A percentile compares a stretch with the other conserved stretches of the same genome.
Evolutionary conservation across 2,113 vertebrate genomes (phyloP).

Genomic region (Scartelaos histophorus): DNA sequence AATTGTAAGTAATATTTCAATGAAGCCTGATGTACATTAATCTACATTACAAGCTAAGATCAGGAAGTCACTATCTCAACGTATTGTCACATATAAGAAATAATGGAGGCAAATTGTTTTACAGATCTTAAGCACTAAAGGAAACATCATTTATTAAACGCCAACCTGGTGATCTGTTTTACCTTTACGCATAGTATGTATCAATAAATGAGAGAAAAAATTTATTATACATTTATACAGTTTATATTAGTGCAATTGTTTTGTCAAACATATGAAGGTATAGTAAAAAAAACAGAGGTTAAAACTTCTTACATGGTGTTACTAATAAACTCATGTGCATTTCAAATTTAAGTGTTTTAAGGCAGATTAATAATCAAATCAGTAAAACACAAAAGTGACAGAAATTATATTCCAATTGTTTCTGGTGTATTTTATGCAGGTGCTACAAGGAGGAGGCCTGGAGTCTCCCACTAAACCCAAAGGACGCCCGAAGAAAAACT

Average conservation of each 20-base stretch:
- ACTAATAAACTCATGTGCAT: background rate
- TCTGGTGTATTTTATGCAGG: constrained; percentile 69
- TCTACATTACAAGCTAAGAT: too few species aligned
- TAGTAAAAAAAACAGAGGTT: background rate
- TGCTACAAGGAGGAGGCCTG: constrained; percentile 93
- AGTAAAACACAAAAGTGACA: background rate
- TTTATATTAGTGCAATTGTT: too few species aligned
- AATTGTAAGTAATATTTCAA: constrained; percentile 86
- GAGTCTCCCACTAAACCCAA: constrained; percentile 98
- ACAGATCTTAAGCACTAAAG: background rate
- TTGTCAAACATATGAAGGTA: too few species aligned
- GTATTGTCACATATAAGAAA: too few species aligned
- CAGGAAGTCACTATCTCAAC: too few species aligned
- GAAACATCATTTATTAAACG: background rate
- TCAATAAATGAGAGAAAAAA: background rate
- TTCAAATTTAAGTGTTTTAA: background rate
- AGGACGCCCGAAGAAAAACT: constrained; percentile 98
- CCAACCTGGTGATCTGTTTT: background rate
- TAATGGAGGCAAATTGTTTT: too few species aligned
- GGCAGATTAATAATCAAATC: background rate
- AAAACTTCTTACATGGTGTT: background rate
- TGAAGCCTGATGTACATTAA: too few species aligned
- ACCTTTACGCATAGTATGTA: background rate
- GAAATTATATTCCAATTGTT: background rate
- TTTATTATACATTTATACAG: too few species aligned